Evolutionary conservation across 1,140 invertebrate species (phyloP), one percentile per base, ranked within the genome.

Genomic region (Drosophila grimshawi): DNA sequence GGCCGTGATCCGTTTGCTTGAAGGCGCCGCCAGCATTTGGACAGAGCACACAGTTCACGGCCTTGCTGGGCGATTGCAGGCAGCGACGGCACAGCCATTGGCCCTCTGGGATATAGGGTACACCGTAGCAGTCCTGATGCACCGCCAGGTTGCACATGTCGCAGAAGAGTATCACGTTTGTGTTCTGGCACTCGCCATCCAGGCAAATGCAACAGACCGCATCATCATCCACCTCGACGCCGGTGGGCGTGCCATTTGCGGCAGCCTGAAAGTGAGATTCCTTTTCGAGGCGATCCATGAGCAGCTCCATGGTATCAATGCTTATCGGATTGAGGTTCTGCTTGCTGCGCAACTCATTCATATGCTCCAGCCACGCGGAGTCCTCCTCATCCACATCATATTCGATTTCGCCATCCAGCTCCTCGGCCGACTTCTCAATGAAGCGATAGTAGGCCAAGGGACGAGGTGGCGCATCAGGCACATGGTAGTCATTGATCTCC

Each of bases 101-200:
- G 19, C 98, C 98, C 93, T 99, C 98, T 0, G 99, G 99, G 86
- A 99, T 99, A 91, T 99, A 99, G 11, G 98, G 98, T 52, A 91
- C 98, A 53, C 99, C 99, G 93, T 99, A 99, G 92, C 99, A 99
- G 93, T 99, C 99, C 93, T 99, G 98, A 94, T 99, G 98, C 19
- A 99, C 98, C 19, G 98, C 98, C 33, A 99, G 93, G 93, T 99
- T 99, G 93, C 98, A 99, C 98, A 99, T 99, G 93, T 99, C 99
- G 94, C 99, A 99, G 93, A 99, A 99, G 37, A 99, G 94, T 68
- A 95, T 95, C 29, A 94, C 94, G 79, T 92, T 92, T 5, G 91
- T 92, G 76, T 92, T 92, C 63, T 92, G 91, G 83, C 98, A 99
- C 92, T 99, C 98, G 7, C 98, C 98, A 83, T 97, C 96, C 95